Base-by-base conservation (phyloP, 2,888 invertebrate species). In the Ormyrus pomaceus region DNA sequence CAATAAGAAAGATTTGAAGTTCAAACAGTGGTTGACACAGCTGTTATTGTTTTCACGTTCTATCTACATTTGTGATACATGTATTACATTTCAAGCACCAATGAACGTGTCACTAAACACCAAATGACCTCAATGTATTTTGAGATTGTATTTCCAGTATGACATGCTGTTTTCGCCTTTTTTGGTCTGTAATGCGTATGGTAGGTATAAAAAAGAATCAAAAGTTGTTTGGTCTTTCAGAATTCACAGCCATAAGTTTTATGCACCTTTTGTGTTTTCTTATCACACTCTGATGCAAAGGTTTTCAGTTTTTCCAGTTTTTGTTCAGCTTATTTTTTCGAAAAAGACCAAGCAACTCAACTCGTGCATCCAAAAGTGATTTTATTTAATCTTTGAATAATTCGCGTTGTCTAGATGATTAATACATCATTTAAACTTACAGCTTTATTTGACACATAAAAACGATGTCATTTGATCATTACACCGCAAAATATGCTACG, bases 401-500 rank as follows among this genome's bases (percentile, higher is more conserved):
- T 86, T 85, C 85, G 86, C 86, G 87, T 83, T 83, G 76, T 82
- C 86, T 86, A 86, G 85, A 87, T 89, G 86, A 90, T 87, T 90
- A 90, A 90, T 90, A 86, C 87, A 89, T 90, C 87, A 87, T 90
- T 90, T 90, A 85, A 90, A 90, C 87, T 90, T 90, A 88, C 90
- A 90, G 90, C 90, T 90, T 88, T 84, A 86, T 88, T 87, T 87
- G 89, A 88, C 86, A 88, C 88, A 89, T 86, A 87, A 85, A 88
- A 86, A 86, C 85, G 89, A 88, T 88, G 89, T 88, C 88, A 84
- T 88, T 87, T 86, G 87, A 88, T 87, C 87, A 78, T 78, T 86
- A 88, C 87, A 86, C 81, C 83, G 85, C 85, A 88, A 89, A 88
- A 87, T 86, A 87, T 84, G 83, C 83, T 86, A 84, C 88, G 86